A percentile compares a stretch with the other conserved stretches of the same genome.
Conservation (phyloP, 2,113 vertebrate species). For the Scartelaos histophorus region DNA sequence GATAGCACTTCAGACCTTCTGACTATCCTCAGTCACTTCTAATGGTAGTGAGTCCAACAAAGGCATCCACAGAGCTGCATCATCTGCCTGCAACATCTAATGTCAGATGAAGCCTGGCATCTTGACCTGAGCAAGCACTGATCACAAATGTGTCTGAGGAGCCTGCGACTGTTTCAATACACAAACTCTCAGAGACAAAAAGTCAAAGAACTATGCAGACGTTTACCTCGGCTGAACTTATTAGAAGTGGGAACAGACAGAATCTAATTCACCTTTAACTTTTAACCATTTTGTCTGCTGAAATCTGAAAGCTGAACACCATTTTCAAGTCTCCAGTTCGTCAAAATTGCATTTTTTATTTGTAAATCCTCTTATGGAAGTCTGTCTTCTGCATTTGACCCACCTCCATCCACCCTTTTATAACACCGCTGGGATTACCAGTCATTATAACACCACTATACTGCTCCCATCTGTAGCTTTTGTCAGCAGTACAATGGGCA, state of each 20-base stretch:
- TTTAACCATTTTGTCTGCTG: constrained; percentile 23
- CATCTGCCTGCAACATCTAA: constrained; percentile 57
- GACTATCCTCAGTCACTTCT: constrained; percentile 55
- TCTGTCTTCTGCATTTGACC: neutral
- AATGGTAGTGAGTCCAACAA: constrained; percentile 58
- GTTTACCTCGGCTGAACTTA: constrained; percentile 45
- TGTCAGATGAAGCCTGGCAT: constrained; percentile 57
- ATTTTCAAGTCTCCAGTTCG: constrained; percentile 24
- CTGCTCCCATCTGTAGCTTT: no score
- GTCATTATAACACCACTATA: no score
- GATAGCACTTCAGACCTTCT: constrained; percentile 47
- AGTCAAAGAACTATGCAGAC: constrained; percentile 17
- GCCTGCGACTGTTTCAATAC: constrained; percentile 34
- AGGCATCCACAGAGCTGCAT: constrained; percentile 57
- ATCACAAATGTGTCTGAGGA: constrained; percentile 49
- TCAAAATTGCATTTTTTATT: neutral
- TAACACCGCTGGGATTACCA: no score
- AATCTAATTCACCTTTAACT: constrained; percentile 42
- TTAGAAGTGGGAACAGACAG: constrained; percentile 41
- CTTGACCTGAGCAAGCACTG: constrained; percentile 60
- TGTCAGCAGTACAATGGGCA: no score
- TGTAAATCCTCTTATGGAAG: neutral
- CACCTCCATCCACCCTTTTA: neutral
- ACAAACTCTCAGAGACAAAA: constrained; percentile 44
- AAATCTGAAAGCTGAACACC: constrained; percentile 1